Base-by-base conservation (phyloP, 2,888 invertebrate species). In the Deilephila elpenor region DNA sequence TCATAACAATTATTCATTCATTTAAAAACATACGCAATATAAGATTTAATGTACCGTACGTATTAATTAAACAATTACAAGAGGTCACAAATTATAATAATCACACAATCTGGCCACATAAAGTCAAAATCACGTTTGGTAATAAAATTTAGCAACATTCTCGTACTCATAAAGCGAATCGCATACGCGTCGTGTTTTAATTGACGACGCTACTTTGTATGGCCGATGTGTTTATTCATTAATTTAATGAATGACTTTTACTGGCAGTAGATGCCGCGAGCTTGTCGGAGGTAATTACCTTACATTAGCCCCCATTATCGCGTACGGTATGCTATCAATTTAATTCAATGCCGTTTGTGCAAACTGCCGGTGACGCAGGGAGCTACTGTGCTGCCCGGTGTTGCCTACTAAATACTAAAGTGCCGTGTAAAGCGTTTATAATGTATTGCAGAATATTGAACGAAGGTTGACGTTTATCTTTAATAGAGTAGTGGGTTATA, bases 301-400 rank as follows among this genome's bases (percentile, higher is more conserved):
- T 80, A 80, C 85, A 89, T 90, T 90, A 89, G 82, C 77, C 78
- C 77, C 83, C 78, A 91, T 90, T 91, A 91, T 84, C 87, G 84
- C 82, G 80, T 85, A 84, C 79, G 77, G 81, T 77, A 75, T 76
- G 82, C 86, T 85, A 89, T 91, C 88, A 88, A 89, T 89, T 88
- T 89, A 88, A 90, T 87, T 88, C 88, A 88, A 88, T 90, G 88
- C 84, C 86, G 84, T 89, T 89, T 89, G 86, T 85, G 84, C 84
- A 86, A 85, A 87, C 83, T 83, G 83, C 84, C 77, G 78, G 73
- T 73, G 80, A 78, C 32, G 71, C 59, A 75, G 70, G 64, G 71
- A 71, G 84, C 84, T 84, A 78, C 82, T 74, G 78, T 84, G 72
- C 75, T 79, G 70, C 61, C 70, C 53, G 61, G 60, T 71, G 62